Evolutionary conservation across 2,888 invertebrate genomes (phyloP).

Genomic region (Orthosia gracilis): DNA sequence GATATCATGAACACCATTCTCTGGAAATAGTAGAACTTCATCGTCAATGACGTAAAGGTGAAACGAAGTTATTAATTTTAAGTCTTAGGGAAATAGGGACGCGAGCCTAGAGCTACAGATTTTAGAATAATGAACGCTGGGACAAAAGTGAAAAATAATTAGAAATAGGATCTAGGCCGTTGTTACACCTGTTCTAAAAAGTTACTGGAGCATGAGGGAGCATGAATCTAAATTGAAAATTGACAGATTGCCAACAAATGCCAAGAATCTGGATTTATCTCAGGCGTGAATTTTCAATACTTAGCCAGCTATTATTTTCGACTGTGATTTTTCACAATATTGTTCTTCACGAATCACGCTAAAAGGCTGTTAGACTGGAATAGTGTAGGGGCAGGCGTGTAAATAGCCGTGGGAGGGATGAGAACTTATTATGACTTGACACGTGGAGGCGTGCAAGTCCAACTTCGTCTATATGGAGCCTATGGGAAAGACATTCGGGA

Average conservation of each 20-base stretch:
- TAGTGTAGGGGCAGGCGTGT: too few relatives aligned
- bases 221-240: background rate
- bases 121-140: conserved; percentile 7
- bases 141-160: background rate
- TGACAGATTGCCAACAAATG: background rate
- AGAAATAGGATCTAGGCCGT: background rate
- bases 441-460: too few relatives aligned
- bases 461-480: too few relatives aligned
- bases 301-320: background rate
- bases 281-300: background rate
- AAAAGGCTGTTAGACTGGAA: too few relatives aligned
- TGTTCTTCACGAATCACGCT: too few relatives aligned
- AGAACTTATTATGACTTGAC: too few relatives aligned
- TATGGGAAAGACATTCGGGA: too few relatives aligned
- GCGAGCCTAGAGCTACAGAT: background rate
- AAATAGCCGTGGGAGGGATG: too few relatives aligned
- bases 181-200: background rate
- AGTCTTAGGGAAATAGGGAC: background rate
- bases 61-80: background rate
- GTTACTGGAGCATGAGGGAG: background rate
- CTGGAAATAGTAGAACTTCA: background rate
- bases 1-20: too few relatives aligned
- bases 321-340: background rate
- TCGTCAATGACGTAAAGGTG: background rate
- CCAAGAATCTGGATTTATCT: background rate